Conservation (phyloP, 2,888 invertebrate species). For the Nesidiocoris tenuis region DNA sequence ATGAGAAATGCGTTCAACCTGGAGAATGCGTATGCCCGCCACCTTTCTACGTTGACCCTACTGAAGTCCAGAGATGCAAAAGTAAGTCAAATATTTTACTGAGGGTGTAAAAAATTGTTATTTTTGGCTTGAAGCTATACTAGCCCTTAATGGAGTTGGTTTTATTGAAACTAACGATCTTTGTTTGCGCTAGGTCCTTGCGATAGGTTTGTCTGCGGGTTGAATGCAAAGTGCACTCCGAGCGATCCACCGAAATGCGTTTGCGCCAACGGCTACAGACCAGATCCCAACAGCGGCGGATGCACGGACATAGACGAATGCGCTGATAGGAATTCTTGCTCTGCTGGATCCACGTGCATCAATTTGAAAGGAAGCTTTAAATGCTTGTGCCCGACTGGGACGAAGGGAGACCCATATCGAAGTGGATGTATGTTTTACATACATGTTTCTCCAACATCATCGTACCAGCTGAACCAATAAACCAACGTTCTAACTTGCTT, state of each 20-base stretch:
- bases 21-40: constrained; percentile 90
- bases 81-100: too few species aligned
- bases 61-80: constrained; percentile 82
- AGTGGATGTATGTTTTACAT: constrained; percentile 72
- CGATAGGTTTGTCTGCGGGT: constrained; percentile 84
- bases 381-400: constrained; percentile 80
- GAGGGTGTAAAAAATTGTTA: too few species aligned
- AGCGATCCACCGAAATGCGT: constrained; percentile 86
- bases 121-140: too few species aligned
- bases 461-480: too few species aligned
- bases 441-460: constrained; percentile 46
- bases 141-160: too few species aligned
- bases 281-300: constrained; percentile 74
- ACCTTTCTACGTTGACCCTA: constrained; percentile 81
- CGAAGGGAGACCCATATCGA: constrained; percentile 81
- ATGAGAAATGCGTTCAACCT: constrained; percentile 88
- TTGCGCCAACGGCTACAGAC: constrained; percentile 83
- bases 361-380: constrained; percentile 83
- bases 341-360: constrained; percentile 80
- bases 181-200: constrained; percentile 79
- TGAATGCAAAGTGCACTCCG: constrained; percentile 85
- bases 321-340: constrained; percentile 72
- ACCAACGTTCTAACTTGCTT: too few species aligned
- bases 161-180: too few species aligned
- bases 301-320: constrained; percentile 87